A percentile compares a stretch with the other conserved stretches of the same genome.
Evolutionary conservation across 1,140 invertebrate species (phyloP).

Genomic region (Achroia grisella): DNA sequence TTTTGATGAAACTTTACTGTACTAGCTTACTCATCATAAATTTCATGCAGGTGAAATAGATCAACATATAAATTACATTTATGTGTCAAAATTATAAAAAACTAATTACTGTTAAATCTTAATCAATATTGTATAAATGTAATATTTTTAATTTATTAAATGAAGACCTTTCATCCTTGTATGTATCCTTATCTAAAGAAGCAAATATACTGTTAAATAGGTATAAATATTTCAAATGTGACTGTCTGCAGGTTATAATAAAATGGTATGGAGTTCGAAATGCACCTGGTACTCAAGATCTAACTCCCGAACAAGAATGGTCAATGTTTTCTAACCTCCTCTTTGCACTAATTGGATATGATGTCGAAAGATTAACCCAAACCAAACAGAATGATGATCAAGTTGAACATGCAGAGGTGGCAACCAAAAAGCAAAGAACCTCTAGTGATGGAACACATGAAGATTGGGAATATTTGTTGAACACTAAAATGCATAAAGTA

Average conservation of each 20-base stretch:
- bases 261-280: conserved; percentile 92
- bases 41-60: too few relatives aligned
- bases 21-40: too few relatives aligned
- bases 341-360: conserved; percentile 82
- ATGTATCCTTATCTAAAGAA: too few relatives aligned
- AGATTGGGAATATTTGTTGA: conserved; percentile 86
- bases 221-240: too few relatives aligned
- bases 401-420: conserved; percentile 64
- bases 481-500: conserved; percentile 74
- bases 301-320: conserved; percentile 88
- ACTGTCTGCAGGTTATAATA: conserved; percentile 75
- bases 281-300: conserved; percentile 87
- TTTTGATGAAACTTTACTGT: too few relatives aligned
- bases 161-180: too few relatives aligned
- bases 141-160: too few relatives aligned
- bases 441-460: conserved; percentile 78
- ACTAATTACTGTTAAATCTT: too few relatives aligned
- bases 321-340: conserved; percentile 82
- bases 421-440: conserved; percentile 76
- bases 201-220: too few relatives aligned
- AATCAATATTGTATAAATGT: too few relatives aligned
- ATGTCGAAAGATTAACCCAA: conserved; percentile 77
- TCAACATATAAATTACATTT: too few relatives aligned
- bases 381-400: conserved; percentile 59
- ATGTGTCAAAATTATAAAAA: too few relatives aligned